Base-by-base conservation (phyloP, 2,113 vertebrate genomes). In the Beaufortia kweichowensis region DNA sequence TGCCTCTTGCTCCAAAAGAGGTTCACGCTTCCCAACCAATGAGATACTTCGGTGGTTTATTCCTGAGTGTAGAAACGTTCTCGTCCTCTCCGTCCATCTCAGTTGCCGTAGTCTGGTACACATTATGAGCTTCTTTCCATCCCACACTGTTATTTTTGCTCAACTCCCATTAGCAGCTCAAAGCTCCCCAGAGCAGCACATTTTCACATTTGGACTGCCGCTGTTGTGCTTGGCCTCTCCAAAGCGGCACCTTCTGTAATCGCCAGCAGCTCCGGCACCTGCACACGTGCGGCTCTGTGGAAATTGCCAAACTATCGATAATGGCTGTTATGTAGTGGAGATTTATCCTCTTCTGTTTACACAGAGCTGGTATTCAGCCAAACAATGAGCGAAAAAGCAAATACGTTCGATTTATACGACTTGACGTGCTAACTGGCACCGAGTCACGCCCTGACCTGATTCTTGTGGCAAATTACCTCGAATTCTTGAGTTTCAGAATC, bases 161-260 rank as follows among this genome's bases (percentile, higher is more conserved):
- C 75, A 78, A 55, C 69, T 62, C 63, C 55, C 41, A 3, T 19
- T 14, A 55, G 71, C 62, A 43, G 61, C 79, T 31, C 60, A 80
- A 83, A 79, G 68, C 28, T 39, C 59, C 71, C 70, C 60, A 61
- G 66, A 79, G 50, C 21, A 64, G 76, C 63, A 75, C 56, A 63
- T 85, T 84, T 83, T 79, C 81, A 23, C 55, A 21, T 56, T 79
- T 85, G 78, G 80, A 86, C 86, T 84, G 82, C 67, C 57, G 53
- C 55, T 84, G 86, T 88, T 90, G 82, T 88, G 84, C 89, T 85
- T 87, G 86, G 79, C 48, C 5, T 63, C 55, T 76, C 55, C 19
- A 43, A 72, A 70, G 41, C 79, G 75, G 71, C 80, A 65, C 80
- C 63, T 26, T 24, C 71, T 75, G 75, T 84, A 82, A 85, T 83